Percentiles rank a stretch among this genome's conserved stretches.
Conservation (phyloP, 1,140 invertebrate genomes). For the Aphis craccivora region DNA sequence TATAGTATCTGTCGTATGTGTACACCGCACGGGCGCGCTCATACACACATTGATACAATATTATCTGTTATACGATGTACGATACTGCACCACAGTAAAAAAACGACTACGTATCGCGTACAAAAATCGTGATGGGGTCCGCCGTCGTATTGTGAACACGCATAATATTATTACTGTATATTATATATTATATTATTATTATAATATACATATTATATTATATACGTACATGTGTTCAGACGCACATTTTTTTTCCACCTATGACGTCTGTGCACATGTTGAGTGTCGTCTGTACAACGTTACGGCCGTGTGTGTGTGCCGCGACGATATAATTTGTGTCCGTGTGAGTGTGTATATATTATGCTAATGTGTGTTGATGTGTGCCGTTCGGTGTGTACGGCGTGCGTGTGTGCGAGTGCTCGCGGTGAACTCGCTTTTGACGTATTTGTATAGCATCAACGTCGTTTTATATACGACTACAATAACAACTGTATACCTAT, state of each 20-base stretch:
- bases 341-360: background rate
- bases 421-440: background rate
- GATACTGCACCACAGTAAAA: background rate
- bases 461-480: background rate
- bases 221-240: constrained; percentile 31
- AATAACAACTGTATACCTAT: no score
- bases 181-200: background rate
- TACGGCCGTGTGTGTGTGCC: background rate
- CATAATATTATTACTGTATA: background rate
- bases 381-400: background rate
- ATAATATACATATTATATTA: background rate
- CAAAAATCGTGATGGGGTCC: constrained; percentile 35
- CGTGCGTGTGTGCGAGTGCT: background rate
- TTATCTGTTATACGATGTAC: background rate
- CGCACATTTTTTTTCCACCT: constrained; percentile 12
- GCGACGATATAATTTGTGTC: background rate
- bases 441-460: background rate
- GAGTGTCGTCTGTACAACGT: background rate
- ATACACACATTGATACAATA: no score
- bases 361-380: background rate
- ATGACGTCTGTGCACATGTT: constrained; percentile 37
- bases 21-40: background rate
- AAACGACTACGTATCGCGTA: background rate
- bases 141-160: background rate
- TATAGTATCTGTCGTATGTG: background rate